A percentile compares a stretch with the other conserved stretches of the same genome.
These are phyloP conservation scores for Anoplius nigerrimus DNA, from an alignment of 2,888 invertebrate species.

Conservation along the genomic window DNA sequence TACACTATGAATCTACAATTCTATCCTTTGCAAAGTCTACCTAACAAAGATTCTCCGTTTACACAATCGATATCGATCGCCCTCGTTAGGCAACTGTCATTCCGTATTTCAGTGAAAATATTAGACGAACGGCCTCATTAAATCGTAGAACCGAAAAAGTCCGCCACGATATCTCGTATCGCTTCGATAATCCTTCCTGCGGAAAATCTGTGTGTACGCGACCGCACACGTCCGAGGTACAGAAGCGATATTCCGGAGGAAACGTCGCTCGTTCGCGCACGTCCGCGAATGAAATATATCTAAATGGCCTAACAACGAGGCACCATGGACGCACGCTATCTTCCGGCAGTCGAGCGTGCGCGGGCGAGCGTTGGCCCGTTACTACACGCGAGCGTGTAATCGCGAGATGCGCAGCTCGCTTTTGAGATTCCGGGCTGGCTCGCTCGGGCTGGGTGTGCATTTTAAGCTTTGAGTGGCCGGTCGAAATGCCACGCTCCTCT, in stretches of 20 bases:
- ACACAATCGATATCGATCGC: too few species aligned
- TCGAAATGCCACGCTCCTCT: background rate
- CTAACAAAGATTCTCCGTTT: too few species aligned
- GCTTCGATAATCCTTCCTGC: too few species aligned
- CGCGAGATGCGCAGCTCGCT: constrained; percentile 24
- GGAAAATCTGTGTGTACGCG: background rate
- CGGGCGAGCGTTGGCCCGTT: constrained; percentile 7
- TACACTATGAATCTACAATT: too few species aligned
- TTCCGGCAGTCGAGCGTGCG: constrained; percentile 28
- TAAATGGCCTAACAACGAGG: constrained; percentile 45
- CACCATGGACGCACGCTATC: constrained; percentile 21
- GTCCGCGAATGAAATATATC: constrained; percentile 43
- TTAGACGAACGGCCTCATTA: too few species aligned
- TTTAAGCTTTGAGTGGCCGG: background rate
- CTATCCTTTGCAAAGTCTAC: too few species aligned
- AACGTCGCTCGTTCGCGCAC: constrained; percentile 33
- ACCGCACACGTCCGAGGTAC: constrained; percentile 9
- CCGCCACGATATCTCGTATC: background rate
- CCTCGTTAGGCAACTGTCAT: too few species aligned
- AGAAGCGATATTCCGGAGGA: constrained; percentile 32
- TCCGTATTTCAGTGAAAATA: too few species aligned
- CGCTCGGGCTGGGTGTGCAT: background rate
- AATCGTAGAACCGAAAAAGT: background rate
- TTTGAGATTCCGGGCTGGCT: constrained; percentile 29
- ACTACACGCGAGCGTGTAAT: background rate